These are phyloP conservation scores for Dipodomys stephensi DNA, from an alignment of 2,113 vertebrate genomes.

Conservation along the genomic window DNA sequence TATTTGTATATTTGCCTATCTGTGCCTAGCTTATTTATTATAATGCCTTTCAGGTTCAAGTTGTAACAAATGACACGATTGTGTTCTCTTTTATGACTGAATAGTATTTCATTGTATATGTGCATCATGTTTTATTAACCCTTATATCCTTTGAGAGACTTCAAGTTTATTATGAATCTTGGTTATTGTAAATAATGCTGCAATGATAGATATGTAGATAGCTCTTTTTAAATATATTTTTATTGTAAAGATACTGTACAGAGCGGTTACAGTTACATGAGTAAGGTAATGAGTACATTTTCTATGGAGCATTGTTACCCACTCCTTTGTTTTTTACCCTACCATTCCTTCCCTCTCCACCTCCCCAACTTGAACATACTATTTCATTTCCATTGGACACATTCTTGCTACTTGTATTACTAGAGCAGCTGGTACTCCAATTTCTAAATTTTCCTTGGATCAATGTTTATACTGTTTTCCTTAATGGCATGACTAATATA, in stretches of 20 bases:
- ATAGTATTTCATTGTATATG: too few species aligned
- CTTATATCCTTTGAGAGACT: too few species aligned
- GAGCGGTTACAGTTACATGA: too few species aligned
- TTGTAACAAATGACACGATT: not conserved
- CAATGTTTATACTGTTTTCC: not conserved
- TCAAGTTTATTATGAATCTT: not conserved
- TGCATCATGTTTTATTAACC: not conserved
- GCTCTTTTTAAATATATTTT: not conserved
- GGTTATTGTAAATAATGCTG: not conserved
- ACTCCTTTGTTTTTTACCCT: too few species aligned
- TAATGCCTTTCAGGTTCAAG: too few species aligned
- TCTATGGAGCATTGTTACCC: too few species aligned
- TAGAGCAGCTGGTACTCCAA: not conserved
- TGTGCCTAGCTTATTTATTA: too few species aligned
- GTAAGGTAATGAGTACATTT: too few species aligned
- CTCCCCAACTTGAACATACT: not conserved
- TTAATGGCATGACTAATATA: not conserved
- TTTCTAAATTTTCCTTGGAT: not conserved
- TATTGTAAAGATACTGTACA: too few species aligned
- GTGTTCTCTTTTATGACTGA: not conserved
- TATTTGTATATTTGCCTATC: not conserved
- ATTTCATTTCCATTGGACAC: not conserved
- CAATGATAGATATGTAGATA: not conserved
- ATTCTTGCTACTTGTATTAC: not conserved
- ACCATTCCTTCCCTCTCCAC: too few species aligned